Conservation (phyloP, 2,797 vertebrate species). For the Acrossocheilus fasciatus region DNA sequence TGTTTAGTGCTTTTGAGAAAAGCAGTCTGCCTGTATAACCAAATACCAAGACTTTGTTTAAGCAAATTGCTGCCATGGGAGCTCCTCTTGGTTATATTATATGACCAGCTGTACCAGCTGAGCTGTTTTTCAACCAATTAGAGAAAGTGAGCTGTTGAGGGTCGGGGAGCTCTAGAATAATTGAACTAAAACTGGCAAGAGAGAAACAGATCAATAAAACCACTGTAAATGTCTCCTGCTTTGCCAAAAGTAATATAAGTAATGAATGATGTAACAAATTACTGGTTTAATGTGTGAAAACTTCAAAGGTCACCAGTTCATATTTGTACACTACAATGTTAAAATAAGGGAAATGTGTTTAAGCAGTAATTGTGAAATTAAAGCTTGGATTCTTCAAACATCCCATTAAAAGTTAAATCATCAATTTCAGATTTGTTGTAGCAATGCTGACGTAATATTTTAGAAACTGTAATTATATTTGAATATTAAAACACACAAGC, state of each 20-base stretch:
- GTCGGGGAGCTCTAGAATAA: background rate
- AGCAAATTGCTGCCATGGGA: constrained; percentile 18
- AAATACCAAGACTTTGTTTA: constrained; percentile 17
- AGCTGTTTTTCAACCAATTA: constrained; percentile 26
- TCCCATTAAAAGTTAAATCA: background rate
- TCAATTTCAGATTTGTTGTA: background rate
- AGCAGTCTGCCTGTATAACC: background rate
- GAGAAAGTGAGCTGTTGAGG: background rate
- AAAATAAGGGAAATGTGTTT: background rate
- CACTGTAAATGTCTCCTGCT: background rate
- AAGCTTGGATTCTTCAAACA: background rate
- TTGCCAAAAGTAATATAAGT: background rate
- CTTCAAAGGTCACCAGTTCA: background rate
- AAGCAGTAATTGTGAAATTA: background rate
- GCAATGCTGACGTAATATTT: background rate
- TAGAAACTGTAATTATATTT: background rate
- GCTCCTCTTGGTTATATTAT: background rate
- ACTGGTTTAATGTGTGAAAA: background rate
- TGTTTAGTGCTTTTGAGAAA: background rate
- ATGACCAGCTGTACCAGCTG: constrained; percentile 9
- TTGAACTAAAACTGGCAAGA: background rate
- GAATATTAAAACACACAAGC: background rate
- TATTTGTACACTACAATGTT: background rate
- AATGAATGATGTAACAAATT: constrained; percentile 5
- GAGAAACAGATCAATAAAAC: constrained; percentile 26